phyloP scores from a whole-genome alignment of 2,888 invertebrate genomes.

The Chymomyza caudatula region DNA sequence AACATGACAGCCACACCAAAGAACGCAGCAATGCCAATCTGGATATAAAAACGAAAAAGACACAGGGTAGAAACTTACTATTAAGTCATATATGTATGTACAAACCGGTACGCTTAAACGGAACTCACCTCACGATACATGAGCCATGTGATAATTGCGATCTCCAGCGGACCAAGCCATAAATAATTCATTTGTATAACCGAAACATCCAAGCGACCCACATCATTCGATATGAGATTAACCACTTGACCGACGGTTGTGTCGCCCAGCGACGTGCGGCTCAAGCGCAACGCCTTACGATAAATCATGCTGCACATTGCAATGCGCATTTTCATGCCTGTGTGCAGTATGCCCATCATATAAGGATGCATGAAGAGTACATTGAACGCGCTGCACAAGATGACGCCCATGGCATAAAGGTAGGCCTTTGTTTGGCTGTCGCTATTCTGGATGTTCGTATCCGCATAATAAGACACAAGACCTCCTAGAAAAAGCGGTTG shows the following conservation, averaged over 20 bases:
- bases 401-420: slow-evolving; percentile 85
- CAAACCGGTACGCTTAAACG: not conserved
- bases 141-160: slow-evolving; percentile 87
- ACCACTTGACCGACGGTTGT: slow-evolving; percentile 89
- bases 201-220: slow-evolving; percentile 83
- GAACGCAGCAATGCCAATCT: slow-evolving; percentile 80
- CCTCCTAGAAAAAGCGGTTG: slow-evolving; percentile 83
- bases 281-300: slow-evolving; percentile 83
- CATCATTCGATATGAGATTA: slow-evolving; percentile 96
- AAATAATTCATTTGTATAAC: slow-evolving; percentile 93
- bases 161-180: slow-evolving; percentile 93
- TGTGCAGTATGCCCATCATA: slow-evolving; percentile 85
- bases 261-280: slow-evolving; percentile 85
- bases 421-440: slow-evolving; percentile 81
- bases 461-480: slow-evolving; percentile 81
- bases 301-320: slow-evolving; percentile 85
- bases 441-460: slow-evolving; percentile 36
- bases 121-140: slow-evolving; percentile 82
- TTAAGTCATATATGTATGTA: not conserved
- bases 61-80: not conserved
- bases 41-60: slow-evolving; percentile 47
- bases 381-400: slow-evolving; percentile 86
- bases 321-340: slow-evolving; percentile 84
- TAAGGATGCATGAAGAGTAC: slow-evolving; percentile 92
- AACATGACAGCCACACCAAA: slow-evolving; percentile 81